phyloP scores from a whole-genome alignment of 2,113 vertebrate genomes.

The Etia nguti region DNA sequence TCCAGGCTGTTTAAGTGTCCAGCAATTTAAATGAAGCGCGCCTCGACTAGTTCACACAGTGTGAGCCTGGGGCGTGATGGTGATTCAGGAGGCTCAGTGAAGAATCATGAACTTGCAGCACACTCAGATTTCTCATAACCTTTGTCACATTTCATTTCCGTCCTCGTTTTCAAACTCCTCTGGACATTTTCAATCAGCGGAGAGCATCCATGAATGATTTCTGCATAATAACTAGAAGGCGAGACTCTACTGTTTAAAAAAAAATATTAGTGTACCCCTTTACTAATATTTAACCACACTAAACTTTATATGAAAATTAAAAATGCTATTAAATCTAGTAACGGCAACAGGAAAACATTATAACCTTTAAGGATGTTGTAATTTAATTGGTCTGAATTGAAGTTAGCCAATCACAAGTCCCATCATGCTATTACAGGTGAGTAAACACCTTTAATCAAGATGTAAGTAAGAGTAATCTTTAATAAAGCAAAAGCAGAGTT shows the following conservation, averaged over 20 bases:
- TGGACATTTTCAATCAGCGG: conserved; percentile 13
- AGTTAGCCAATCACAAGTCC: neutral
- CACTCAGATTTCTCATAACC: conserved; percentile 24
- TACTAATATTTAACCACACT: neutral
- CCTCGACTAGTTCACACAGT: conserved; percentile 1
- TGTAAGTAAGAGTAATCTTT: neutral
- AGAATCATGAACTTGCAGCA: conserved; percentile 11
- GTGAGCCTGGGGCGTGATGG: neutral
- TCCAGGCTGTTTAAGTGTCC: conserved; percentile 29
- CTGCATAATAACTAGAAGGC: neutral
- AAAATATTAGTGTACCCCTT: neutral
- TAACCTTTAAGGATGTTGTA: neutral
- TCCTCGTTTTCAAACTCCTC: conserved; percentile 11
- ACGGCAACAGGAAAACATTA: neutral
- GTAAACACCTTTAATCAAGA: neutral
- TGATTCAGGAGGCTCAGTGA: conserved; percentile 26
- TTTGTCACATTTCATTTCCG: conserved; percentile 40
- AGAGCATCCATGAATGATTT: neutral
- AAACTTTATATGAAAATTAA: too few species aligned
- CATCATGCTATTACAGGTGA: neutral
- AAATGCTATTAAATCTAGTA: neutral
- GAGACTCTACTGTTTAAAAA: neutral
- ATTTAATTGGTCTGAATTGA: neutral
- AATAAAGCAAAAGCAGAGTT: neutral
- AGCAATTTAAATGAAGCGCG: conserved; percentile 26